These are phyloP conservation scores for Poecilia latipinna DNA, from an alignment of 2,113 vertebrate genomes.

Conservation along the genomic window DNA sequence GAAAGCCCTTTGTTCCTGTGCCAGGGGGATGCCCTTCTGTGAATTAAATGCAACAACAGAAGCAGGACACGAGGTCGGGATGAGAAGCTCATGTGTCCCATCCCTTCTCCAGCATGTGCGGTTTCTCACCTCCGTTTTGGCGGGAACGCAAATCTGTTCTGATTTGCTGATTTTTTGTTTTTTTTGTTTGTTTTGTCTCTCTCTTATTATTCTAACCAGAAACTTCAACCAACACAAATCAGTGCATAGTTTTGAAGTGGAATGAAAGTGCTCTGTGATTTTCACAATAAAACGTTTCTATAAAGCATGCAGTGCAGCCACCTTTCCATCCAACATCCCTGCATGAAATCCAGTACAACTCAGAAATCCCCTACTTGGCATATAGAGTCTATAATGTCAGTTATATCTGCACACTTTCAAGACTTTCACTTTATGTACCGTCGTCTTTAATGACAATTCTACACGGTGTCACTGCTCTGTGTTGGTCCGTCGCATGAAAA, in stretches of 20 bases:
- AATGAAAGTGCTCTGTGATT: too few relatives aligned
- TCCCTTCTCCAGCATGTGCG: slow-evolving; percentile 19
- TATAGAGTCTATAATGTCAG: too few relatives aligned
- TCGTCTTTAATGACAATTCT: too few relatives aligned
- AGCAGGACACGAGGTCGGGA: slow-evolving; percentile 8
- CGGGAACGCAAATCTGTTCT: not conserved
- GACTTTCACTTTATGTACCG: too few relatives aligned
- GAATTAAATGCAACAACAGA: slow-evolving; percentile 48
- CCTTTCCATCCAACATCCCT: too few relatives aligned
- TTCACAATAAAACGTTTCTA: too few relatives aligned
- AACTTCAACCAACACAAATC: not conserved
- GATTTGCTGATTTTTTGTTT: not conserved
- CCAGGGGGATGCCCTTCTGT: slow-evolving; percentile 48
- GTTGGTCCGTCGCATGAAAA: not conserved
- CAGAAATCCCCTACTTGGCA: too few relatives aligned
- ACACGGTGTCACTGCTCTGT: not conserved
- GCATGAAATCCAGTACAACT: too few relatives aligned
- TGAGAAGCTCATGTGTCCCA: slow-evolving; percentile 27
- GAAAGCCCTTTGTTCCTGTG: slow-evolving; percentile 52
- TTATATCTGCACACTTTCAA: too few relatives aligned
- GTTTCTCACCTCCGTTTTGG: slow-evolving; percentile 24
- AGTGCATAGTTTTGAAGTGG: too few relatives aligned
- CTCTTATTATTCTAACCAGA: not conserved
- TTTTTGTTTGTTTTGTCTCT: too few relatives aligned
- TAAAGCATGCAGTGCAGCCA: too few relatives aligned